A percentile compares a stretch with the other conserved stretches of the same genome.
phyloP scores from a whole-genome alignment of 2,113 vertebrate species.

The Limanda limanda region DNA sequence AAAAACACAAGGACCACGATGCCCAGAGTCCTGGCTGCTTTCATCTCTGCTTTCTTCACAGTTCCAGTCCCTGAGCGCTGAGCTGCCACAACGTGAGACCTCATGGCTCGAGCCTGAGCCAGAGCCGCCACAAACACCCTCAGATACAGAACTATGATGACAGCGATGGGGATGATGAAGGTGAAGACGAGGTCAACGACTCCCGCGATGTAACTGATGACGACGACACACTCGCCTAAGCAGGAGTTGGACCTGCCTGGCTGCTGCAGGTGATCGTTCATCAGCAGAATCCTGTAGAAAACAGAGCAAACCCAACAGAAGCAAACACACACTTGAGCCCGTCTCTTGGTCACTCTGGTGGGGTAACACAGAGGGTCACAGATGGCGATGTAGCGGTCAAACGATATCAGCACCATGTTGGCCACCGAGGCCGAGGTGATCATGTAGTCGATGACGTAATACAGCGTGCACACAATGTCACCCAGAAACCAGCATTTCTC shows the following conservation, averaged over 20 bases:
- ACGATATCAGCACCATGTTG: slow-evolving; percentile 65
- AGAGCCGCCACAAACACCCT: slow-evolving; percentile 51
- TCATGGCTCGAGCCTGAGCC: slow-evolving; percentile 51
- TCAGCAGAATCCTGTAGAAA: slow-evolving; percentile 30
- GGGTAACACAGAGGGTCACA: slow-evolving; percentile 58
- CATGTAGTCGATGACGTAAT: slow-evolving; percentile 51
- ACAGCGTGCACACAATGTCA: slow-evolving; percentile 37
- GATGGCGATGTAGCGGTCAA: slow-evolving; percentile 67
- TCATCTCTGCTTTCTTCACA: slow-evolving; percentile 47
- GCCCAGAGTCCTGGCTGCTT: slow-evolving; percentile 58
- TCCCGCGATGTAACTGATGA: slow-evolving; percentile 13
- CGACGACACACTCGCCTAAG: slow-evolving; percentile 45
- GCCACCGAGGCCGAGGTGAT: slow-evolving; percentile 59
- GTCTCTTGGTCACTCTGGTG: slow-evolving; percentile 32
- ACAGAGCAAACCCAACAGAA: slow-evolving; percentile 46
- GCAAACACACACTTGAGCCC: slow-evolving; percentile 9
- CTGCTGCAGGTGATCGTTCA: not conserved
- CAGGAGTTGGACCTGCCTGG: slow-evolving; percentile 52
- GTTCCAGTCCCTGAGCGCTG: not conserved
- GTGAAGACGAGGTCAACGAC: slow-evolving; percentile 38
- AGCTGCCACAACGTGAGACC: not conserved
- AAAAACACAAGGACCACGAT: slow-evolving; percentile 54
- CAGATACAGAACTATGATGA: slow-evolving; percentile 52
- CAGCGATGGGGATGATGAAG: slow-evolving; percentile 36
- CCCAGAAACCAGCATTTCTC: slow-evolving; percentile 60